Evolutionary conservation across 2,888 invertebrate genomes (phyloP), one percentile per base, ranked within the genome.

Genomic region (Polydrusus pterygomalis): DNA sequence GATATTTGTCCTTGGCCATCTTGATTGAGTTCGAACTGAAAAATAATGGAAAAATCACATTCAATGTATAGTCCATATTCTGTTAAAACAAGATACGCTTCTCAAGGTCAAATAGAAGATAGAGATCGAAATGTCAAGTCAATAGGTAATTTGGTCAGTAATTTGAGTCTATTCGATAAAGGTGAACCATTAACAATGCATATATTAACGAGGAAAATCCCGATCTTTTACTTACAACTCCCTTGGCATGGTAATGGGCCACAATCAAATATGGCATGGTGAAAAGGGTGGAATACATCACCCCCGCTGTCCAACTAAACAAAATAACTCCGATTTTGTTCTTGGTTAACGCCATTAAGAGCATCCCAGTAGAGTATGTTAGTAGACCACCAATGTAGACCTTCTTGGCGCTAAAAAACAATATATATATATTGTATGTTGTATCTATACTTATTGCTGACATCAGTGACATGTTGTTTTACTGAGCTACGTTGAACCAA

Each of bases 221-320:
- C n/a, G n/a, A n/a, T 47, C 25, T 2, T 30, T 49, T 72, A 84
- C 91, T 91, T 89, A 97, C 98, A 89, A 92, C 93, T 82, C 95
- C 94, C 75, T 93, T 93, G n/a, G 96, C 93, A 86, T 98, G 98
- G 86, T 98, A 98, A 86, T 96, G 95, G 6, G 98, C 98, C 34
- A 98, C 93, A 69, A 98, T 89, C 43, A 98, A 89, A 85, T 97
- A 98, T 0, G 98, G 98, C 96, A 98, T 96, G 10, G 98, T 98
- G 88, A 98, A 98, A 30, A 98, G 90, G 0, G 98, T 98, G 13
- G 98, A 97, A 88, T 98, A 98, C 97, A 98, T 97, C 60, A 98
- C 93, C 1, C 98, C 98, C 1, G 98, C 97, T 0, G 96, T 94
- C 92, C 97, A 96, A 80, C 97, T 97, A 87, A 97, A 96, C 49